phyloP scores from a whole-genome alignment of 2,797 vertebrate genomes.

The Todus mexicanus region DNA sequence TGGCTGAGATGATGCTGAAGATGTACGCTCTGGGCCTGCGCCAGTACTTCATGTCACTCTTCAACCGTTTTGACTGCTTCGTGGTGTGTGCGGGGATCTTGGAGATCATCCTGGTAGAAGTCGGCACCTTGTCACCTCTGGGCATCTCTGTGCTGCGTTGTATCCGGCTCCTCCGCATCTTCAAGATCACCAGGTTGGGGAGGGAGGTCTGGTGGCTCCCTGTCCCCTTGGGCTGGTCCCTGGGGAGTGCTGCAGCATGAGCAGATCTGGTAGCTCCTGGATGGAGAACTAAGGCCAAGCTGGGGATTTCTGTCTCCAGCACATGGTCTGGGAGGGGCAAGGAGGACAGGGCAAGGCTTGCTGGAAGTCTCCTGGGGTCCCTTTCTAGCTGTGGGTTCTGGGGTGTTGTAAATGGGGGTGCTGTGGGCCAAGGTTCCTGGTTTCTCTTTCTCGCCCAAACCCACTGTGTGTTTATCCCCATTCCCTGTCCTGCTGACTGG shows the following conservation, averaged over 20 bases:
- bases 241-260: not conserved
- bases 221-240: not conserved
- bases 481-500: not conserved
- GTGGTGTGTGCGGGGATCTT: constrained; percentile 90
- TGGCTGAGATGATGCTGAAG: constrained; percentile 94
- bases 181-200: constrained; percentile 94
- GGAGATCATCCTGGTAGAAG: constrained; percentile 87
- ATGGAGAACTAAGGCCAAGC: not conserved
- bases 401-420: not conserved
- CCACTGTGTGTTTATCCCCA: not conserved
- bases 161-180: constrained; percentile 90
- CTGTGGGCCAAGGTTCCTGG: not conserved
- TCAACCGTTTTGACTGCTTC: constrained; percentile 98
- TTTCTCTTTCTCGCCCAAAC: not conserved
- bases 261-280: not conserved
- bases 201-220: not conserved
- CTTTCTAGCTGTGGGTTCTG: not conserved
- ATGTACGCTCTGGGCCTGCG: constrained; percentile 92
- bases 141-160: constrained; percentile 97
- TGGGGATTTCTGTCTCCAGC: not conserved
- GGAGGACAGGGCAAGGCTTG: not conserved
- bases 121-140: constrained; percentile 83
- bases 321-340: not conserved
- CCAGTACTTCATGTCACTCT: constrained; percentile 94
- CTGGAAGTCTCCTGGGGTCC: not conserved